phyloP scores from a whole-genome alignment of 2,797 vertebrate genomes.

The Sebastes dallii region DNA sequence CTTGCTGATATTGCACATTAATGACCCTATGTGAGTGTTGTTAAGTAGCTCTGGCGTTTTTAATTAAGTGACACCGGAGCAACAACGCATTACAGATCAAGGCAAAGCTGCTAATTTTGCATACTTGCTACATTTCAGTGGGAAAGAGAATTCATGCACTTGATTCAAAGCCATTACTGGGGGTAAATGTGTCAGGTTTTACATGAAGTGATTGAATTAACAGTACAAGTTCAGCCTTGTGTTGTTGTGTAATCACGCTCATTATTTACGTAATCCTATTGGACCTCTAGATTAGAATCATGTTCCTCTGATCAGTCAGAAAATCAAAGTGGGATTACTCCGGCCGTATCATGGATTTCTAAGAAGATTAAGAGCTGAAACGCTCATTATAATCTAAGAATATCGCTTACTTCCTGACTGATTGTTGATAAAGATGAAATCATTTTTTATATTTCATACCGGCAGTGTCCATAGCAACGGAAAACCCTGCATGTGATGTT shows the following conservation, averaged over 20 bases:
- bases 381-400: slow-evolving; percentile 67
- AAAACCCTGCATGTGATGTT: slow-evolving; percentile 52
- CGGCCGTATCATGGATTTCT: slow-evolving; percentile 52
- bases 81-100: background rate
- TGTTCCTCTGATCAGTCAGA: slow-evolving; percentile 58
- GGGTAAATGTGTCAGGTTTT: slow-evolving; percentile 40
- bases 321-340: slow-evolving; percentile 73
- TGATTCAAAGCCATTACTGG: slow-evolving; percentile 8
- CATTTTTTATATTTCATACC: slow-evolving; percentile 17
- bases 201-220: slow-evolving; percentile 66
- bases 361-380: slow-evolving; percentile 69
- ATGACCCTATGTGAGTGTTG: background rate
- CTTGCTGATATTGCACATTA: background rate
- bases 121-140: background rate
- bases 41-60: background rate
- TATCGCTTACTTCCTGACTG: slow-evolving; percentile 63
- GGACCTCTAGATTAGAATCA: slow-evolving; percentile 69
- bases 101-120: background rate
- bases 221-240: slow-evolving; percentile 30
- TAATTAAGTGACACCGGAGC: slow-evolving; percentile 5
- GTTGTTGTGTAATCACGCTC: slow-evolving; percentile 63
- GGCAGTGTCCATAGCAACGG: slow-evolving; percentile 80
- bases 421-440: slow-evolving; percentile 63
- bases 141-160: background rate
- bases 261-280: slow-evolving; percentile 77